phyloP scores from a whole-genome alignment of 2,113 vertebrate genomes.

The Myodes glareolus region DNA sequence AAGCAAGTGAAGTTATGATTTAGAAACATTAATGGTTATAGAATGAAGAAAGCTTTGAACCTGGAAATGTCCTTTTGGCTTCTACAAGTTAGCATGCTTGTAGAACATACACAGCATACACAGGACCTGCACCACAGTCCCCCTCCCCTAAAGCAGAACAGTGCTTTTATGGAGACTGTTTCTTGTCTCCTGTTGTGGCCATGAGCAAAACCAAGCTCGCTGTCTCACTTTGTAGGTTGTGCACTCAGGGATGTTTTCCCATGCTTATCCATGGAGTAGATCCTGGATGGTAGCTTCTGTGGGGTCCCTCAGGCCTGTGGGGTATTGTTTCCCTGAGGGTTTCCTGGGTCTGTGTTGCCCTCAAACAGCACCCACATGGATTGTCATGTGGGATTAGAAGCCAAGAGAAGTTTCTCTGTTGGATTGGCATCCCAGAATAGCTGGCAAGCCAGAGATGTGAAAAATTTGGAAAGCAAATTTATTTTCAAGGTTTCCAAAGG shows the following conservation, averaged over 20 bases:
- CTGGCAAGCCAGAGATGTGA: not conserved
- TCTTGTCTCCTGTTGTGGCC: not conserved
- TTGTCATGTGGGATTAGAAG: slow-evolving; percentile 3
- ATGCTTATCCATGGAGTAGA: not conserved
- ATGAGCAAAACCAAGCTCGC: not conserved
- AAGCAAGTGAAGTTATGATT: slow-evolving; percentile 44
- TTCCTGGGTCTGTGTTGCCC: too few relatives aligned
- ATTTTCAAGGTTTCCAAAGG: slow-evolving; percentile 63
- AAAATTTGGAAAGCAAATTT: slow-evolving; percentile 54
- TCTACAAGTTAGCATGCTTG: not conserved
- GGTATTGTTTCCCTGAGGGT: not conserved
- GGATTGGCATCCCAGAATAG: not conserved
- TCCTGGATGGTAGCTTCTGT: not conserved
- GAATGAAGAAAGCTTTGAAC: not conserved
- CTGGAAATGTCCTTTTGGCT: slow-evolving; percentile 10
- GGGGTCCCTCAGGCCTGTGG: not conserved
- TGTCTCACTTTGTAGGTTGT: not conserved
- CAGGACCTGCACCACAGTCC: not conserved
- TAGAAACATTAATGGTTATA: slow-evolving; percentile 6
- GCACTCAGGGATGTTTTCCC: too few relatives aligned
- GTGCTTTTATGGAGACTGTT: not conserved
- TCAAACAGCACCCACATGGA: not conserved
- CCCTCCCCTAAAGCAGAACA: not conserved
- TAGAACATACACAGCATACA: not conserved
- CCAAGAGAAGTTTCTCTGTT: slow-evolving; percentile 21